phyloP scores from a whole-genome alignment of 1,140 invertebrate species.

The Heliconius nattereri region DNA sequence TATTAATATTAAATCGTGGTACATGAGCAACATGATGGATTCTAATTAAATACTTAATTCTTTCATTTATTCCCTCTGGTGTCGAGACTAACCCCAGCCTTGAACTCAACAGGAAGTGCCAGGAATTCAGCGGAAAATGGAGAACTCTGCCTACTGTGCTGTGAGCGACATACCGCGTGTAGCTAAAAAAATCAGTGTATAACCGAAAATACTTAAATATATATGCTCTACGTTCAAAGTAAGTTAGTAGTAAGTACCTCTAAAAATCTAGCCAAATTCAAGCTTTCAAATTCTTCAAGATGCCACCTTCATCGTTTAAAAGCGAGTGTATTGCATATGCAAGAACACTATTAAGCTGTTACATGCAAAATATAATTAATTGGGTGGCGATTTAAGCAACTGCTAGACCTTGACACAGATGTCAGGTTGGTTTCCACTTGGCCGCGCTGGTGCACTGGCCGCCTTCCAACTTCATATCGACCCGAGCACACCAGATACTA shows the following conservation, averaged over 20 bases:
- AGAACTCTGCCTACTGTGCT: too few relatives aligned
- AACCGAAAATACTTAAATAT: too few relatives aligned
- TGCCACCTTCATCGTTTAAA: not conserved
- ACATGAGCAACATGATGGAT: too few relatives aligned
- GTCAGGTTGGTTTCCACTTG: slow-evolving; percentile 39
- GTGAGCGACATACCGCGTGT: too few relatives aligned
- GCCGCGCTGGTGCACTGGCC: slow-evolving; percentile 40
- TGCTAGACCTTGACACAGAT: slow-evolving; percentile 41
- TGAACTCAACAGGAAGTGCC: too few relatives aligned
- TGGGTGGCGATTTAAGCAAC: slow-evolving; percentile 26
- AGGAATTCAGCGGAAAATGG: too few relatives aligned
- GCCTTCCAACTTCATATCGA: slow-evolving; percentile 46
- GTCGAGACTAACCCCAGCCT: too few relatives aligned
- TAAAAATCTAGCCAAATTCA: not conserved
- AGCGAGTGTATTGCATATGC: not conserved
- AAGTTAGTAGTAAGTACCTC: not conserved
- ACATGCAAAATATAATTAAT: slow-evolving; percentile 27
- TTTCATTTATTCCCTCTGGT: too few relatives aligned
- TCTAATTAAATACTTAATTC: too few relatives aligned
- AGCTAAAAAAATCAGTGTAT: too few relatives aligned
- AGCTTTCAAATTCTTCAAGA: not conserved
- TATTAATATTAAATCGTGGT: too few relatives aligned
- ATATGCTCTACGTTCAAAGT: not conserved
- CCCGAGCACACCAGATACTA: slow-evolving; percentile 32
- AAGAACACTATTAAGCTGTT: slow-evolving; percentile 1